Conservation (phyloP, 2,797 vertebrate species). For the Chloroceryle inda region DNA sequence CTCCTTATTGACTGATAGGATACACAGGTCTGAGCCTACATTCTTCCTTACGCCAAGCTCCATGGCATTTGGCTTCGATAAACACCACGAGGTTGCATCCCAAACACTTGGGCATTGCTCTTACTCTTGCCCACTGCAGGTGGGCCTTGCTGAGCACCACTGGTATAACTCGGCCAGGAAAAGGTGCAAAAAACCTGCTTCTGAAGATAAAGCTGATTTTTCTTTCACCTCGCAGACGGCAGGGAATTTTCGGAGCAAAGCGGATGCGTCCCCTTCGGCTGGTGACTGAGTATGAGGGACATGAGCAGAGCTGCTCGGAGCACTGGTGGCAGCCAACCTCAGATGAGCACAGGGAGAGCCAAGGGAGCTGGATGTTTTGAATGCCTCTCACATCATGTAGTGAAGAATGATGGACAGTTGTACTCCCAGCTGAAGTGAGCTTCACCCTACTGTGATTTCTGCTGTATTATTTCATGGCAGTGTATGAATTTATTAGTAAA, state of each 20-base stretch:
- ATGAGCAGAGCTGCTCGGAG: background rate
- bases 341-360: background rate
- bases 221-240: background rate
- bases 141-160: background rate
- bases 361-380: background rate
- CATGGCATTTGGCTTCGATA: background rate
- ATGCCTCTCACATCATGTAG: background rate
- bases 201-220: background rate
- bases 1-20: background rate
- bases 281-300: background rate
- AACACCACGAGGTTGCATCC: background rate
- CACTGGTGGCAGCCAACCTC: background rate
- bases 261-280: accelerated
- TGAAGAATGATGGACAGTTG: background rate
- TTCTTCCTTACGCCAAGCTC: background rate
- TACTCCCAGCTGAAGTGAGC: background rate
- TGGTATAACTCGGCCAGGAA: background rate
- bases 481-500: background rate
- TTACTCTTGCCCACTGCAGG: background rate
- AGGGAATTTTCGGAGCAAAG: background rate
- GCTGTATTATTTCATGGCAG: background rate
- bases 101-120: background rate
- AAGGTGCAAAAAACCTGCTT: background rate
- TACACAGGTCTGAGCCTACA: background rate
- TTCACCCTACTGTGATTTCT: background rate